Evolutionary conservation across 2,113 vertebrate genomes (phyloP), one percentile per base, ranked within the genome.

Genomic region (Gnathonemus longibarbis): DNA sequence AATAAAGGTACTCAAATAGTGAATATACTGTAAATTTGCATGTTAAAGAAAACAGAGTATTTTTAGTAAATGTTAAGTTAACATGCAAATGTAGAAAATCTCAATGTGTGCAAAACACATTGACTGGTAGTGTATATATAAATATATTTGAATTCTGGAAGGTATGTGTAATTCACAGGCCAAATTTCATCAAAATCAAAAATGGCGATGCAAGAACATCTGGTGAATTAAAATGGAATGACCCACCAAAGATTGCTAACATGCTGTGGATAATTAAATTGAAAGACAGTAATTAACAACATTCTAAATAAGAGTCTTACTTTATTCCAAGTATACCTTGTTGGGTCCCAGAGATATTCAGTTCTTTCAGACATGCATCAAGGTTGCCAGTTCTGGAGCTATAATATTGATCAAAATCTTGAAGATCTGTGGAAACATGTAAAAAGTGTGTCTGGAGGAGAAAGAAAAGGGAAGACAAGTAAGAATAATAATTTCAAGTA

Each of bases 291-390:
- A 80, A 17, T 80, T 42, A 80, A 19, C 74, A 80, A 86, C 24
- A 27, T 86, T 86, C 84, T 49, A 49, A 85, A 48, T 49, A 50
- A 48, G 84, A 87, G 31, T 87, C 86, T 87, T 53, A 88, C 56
- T 87, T 46, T 52, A 48, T 66, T 56, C 17, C 15, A 87, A 48
- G 45, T 46, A 39, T 90, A 90, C 89, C 84, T 90, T 48, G 84
- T 77, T 90, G 89, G 7, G 42, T 27, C 53, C 39, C 89, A 87
- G n/a, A 39, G 58, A 96, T 94, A 88, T 93, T 92, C n/a, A 96
- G 90, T 8, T 39, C 92, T 42, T 53, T n/a, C 1, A 96, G 90
- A 90, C 93, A 94, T 88, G 92, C 21, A 89, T 94, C 90, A 77
- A 96, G 93, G 80, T 95, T 84, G 89, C 94, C 94, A 0, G 88